Base-by-base conservation (phyloP, 2,888 invertebrate species). In the Chymomyza caudatula region DNA sequence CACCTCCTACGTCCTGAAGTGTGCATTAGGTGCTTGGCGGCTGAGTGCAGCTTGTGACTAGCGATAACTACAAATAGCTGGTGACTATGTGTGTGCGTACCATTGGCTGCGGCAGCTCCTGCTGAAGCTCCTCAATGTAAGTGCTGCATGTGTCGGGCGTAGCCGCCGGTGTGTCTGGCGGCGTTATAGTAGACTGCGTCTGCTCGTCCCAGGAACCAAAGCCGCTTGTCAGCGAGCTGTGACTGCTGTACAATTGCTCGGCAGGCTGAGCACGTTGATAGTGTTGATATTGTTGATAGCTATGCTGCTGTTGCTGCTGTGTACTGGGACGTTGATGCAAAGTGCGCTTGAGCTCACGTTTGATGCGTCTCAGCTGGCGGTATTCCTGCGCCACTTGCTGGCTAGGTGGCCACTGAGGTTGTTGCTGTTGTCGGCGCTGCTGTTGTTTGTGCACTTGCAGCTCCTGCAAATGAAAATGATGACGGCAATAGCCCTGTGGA, bases 401-500 rank as follows among this genome's bases (percentile, higher is more conserved):
- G 69, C 17, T 42, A 43, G 22, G 6, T 20, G 53, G n/a, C n/a
- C n/a, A n/a, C n/a, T n/a, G n/a, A n/a, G n/a, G n/a, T 43, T 67
- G 67, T 37, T 17, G 22, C 43, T 64, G 47, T 25, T 63, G 60
- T 4, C 63, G 66, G 3, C 70, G 71, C 29, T 74, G 64, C 6
- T 77, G 66, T 19, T 72, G 71, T 53, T 77, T 82, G 51, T 87
- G 86, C 29, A 88, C 59, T 62, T 88, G 85, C 69, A 84, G 64
- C 54, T 86, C 85, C 61, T 85, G 86, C 65, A 88, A 67, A 59
- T 88, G 88, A 57, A 88, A 89, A 60, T 89, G 89, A 73, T 89
- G 89, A 13, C 90, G 88, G 66, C 89, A 89, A 74, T 89, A 89
- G 57, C 89, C 89, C 61, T 89, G 88, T 15, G 89, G 89, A 65